phyloP scores from a whole-genome alignment of 2,888 invertebrate genomes.

The Sphaerophoria rueppellii region DNA sequence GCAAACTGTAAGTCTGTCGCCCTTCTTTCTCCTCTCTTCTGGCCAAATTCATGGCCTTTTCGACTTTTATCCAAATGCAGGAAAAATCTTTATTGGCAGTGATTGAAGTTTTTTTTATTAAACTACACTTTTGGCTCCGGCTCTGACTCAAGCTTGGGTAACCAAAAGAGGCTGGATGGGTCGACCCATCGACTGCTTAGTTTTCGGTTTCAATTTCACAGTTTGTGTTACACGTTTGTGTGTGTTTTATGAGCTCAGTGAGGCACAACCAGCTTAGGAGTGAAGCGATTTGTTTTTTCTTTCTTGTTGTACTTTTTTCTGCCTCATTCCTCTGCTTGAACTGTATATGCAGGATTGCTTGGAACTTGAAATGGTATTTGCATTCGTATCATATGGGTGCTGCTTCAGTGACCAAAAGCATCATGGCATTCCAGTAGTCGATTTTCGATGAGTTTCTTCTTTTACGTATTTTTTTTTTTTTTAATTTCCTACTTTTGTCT shows the following conservation, averaged over 20 bases:
- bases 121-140: slow-evolving; percentile 64
- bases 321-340: neutral
- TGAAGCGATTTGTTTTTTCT: slow-evolving; percentile 50
- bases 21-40: neutral
- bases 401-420: slow-evolving; percentile 59
- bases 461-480: slow-evolving; percentile 4
- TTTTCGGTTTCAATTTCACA: slow-evolving; percentile 68
- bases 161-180: slow-evolving; percentile 24
- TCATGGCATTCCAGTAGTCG: slow-evolving; percentile 39
- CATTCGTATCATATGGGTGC: slow-evolving; percentile 61
- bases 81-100: slow-evolving; percentile 71
- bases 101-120: slow-evolving; percentile 70
- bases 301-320: neutral
- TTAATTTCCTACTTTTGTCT: slow-evolving; percentile 10
- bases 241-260: slow-evolving; percentile 12
- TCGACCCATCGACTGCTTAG: slow-evolving; percentile 25
- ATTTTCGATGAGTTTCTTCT: neutral
- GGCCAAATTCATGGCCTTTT: slow-evolving; percentile 4
- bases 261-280: slow-evolving; percentile 55
- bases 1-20: slow-evolving; percentile 55
- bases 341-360: slow-evolving; percentile 11
- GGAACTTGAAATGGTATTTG: slow-evolving; percentile 61
- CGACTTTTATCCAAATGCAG: slow-evolving; percentile 18
- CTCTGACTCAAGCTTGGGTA: neutral
- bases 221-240: no score